These are phyloP conservation scores for Trichechus manatus DNA, from an alignment of 2,113 vertebrate genomes.

Conservation along the genomic window DNA sequence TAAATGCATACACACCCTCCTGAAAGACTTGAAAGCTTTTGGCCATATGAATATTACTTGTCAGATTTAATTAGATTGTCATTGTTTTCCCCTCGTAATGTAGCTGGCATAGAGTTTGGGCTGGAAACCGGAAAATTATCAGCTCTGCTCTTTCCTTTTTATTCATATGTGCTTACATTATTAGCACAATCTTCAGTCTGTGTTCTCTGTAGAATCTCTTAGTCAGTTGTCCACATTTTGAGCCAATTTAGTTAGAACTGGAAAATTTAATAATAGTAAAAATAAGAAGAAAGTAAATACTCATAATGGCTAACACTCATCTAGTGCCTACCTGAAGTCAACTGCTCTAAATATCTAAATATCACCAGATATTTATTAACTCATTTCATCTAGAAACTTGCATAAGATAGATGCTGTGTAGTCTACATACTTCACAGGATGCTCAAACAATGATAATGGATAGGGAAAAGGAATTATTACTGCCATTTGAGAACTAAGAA, in stretches of 20 bases:
- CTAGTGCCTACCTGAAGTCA: not conserved
- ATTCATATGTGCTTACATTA: not conserved
- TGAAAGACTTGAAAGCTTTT: not conserved
- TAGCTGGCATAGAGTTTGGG: not conserved
- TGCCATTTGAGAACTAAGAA: not conserved
- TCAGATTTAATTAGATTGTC: not conserved
- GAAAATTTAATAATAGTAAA: not conserved
- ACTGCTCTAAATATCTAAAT: not conserved
- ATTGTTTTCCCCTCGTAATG: not conserved
- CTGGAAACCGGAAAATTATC: not conserved
- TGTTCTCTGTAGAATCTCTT: not conserved
- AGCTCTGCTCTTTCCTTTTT: not conserved
- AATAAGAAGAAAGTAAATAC: not conserved
- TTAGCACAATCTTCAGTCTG: not conserved
- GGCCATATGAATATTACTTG: not conserved
- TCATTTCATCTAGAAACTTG: not conserved
- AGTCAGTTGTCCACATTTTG: not conserved
- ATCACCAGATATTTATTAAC: not conserved
- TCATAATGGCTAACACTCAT: not conserved
- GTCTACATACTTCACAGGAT: not conserved
- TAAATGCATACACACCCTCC: not conserved
- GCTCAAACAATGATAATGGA: not conserved
- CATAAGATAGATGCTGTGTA: not conserved
- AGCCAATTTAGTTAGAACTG: not conserved
- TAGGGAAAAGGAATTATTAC: not conserved